phyloP scores from a whole-genome alignment of 2,888 invertebrate genomes.

The Ceramica pisi region DNA sequence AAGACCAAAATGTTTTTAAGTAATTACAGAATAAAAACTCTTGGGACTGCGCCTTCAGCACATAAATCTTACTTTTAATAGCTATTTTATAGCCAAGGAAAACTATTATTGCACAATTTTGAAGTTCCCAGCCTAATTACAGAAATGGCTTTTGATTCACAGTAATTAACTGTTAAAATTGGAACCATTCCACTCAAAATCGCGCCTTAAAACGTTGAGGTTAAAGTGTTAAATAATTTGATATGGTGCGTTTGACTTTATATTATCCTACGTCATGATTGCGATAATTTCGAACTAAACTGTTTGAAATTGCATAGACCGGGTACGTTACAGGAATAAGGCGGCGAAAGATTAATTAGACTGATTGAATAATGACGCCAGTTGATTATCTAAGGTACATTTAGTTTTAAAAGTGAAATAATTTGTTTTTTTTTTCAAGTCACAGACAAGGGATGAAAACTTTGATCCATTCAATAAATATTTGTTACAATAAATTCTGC shows the following conservation, averaged over 20 bases:
- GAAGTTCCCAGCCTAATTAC: slow-evolving; percentile 78
- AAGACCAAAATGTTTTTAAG: slow-evolving; percentile 39
- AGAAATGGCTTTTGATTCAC: slow-evolving; percentile 77
- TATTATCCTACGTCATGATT: slow-evolving; percentile 46
- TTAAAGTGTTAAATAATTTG: slow-evolving; percentile 31
- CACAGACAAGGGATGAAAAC: too few species aligned
- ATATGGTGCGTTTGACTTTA: slow-evolving; percentile 2
- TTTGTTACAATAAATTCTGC: too few species aligned
- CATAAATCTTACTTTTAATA: slow-evolving; percentile 77
- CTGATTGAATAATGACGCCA: slow-evolving; percentile 78
- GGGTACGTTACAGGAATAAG: slow-evolving; percentile 73
- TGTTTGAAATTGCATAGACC: slow-evolving; percentile 58
- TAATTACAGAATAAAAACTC: slow-evolving; percentile 57
- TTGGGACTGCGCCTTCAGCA: slow-evolving; percentile 45
- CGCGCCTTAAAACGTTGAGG: slow-evolving; percentile 8
- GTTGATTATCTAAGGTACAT: slow-evolving; percentile 65
- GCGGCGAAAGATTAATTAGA: slow-evolving; percentile 82
- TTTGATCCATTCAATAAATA: too few species aligned
- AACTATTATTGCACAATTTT: slow-evolving; percentile 80
- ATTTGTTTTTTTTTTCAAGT: too few species aligned
- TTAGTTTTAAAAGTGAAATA: slow-evolving; percentile 39
- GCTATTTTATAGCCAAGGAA: slow-evolving; percentile 79
- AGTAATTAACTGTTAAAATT: slow-evolving; percentile 47
- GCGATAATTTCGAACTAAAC: slow-evolving; percentile 48
- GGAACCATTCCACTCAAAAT: slow-evolving; percentile 4